Evolutionary conservation across 1,140 invertebrate genomes (phyloP).

Genomic region (Euwallacea similis): DNA sequence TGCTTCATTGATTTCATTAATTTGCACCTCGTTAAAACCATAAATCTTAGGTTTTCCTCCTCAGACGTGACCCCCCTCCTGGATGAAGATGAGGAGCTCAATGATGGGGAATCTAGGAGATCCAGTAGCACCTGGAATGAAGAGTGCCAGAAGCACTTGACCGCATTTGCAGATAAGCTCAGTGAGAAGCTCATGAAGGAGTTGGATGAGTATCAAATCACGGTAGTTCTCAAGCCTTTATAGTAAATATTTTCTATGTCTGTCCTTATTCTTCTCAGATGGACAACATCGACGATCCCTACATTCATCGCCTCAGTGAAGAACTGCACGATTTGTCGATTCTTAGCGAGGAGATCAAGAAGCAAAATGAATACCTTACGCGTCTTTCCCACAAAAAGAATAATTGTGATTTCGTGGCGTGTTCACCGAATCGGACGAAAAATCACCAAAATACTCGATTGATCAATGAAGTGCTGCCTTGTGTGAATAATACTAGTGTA

Average conservation of each 20-base stretch:
- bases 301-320: constrained; percentile 59
- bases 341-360: constrained; percentile 60
- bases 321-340: constrained; percentile 61
- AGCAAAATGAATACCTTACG: constrained; percentile 56
- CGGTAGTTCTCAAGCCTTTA: constrained; percentile 14
- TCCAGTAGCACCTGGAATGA: constrained; percentile 62
- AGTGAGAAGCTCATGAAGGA: constrained; percentile 73
- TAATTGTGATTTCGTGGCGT: not conserved
- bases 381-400: constrained; percentile 42
- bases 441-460: not conserved
- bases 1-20: not conserved
- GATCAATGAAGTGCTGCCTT: not conserved
- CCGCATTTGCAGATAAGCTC: constrained; percentile 74
- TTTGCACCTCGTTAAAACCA: constrained; percentile 5
- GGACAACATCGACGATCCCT: constrained; percentile 62
- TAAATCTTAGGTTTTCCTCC: constrained; percentile 19
- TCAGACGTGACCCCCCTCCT: constrained; percentile 45
- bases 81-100: constrained; percentile 49
- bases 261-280: constrained; percentile 39
- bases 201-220: constrained; percentile 66
- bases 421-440: not conserved
- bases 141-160: constrained; percentile 68
- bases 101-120: constrained; percentile 15
- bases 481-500: constrained; percentile 34
- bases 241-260: constrained; percentile 4